Evolutionary conservation across 2,888 invertebrate species (phyloP).

Genomic region (Drosophila flavopinicola): DNA sequence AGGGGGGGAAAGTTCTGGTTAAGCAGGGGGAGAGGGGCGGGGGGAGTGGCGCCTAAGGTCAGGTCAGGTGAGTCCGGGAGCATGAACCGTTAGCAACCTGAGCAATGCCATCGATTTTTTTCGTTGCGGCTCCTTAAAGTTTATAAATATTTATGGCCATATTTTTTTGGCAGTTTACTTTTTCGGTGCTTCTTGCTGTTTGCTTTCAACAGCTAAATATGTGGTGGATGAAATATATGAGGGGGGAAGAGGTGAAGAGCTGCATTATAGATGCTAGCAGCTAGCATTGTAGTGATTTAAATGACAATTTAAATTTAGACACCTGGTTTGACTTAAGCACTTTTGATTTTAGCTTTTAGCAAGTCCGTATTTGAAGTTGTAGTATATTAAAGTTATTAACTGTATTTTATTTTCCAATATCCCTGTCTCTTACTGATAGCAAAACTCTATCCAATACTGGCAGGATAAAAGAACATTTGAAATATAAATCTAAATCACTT

Average conservation of each 20-base stretch:
- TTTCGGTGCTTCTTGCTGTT: conserved; percentile 3
- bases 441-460: no score
- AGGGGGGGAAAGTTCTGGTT: no score
- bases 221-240: not conserved
- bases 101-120: conserved; percentile 63
- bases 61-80: conserved; percentile 12
- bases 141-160: conserved; percentile 68
- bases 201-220: conserved; percentile 8
- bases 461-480: no score
- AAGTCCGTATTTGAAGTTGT: no score
- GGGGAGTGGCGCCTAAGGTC: not conserved
- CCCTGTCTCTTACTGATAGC: no score
- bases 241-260: not conserved
- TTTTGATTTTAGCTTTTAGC: no score
- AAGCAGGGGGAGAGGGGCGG: not conserved
- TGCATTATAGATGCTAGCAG: conserved; percentile 41
- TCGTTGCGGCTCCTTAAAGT: conserved; percentile 42
- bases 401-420: no score
- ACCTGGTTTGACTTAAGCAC: not conserved
- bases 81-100: conserved; percentile 31
- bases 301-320: not conserved
- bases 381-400: no score
- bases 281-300: conserved; percentile 6
- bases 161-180: conserved; percentile 18
- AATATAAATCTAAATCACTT: no score